Evolutionary conservation across 2,797 vertebrate genomes (phyloP).

Genomic region (Gila robusta): DNA sequence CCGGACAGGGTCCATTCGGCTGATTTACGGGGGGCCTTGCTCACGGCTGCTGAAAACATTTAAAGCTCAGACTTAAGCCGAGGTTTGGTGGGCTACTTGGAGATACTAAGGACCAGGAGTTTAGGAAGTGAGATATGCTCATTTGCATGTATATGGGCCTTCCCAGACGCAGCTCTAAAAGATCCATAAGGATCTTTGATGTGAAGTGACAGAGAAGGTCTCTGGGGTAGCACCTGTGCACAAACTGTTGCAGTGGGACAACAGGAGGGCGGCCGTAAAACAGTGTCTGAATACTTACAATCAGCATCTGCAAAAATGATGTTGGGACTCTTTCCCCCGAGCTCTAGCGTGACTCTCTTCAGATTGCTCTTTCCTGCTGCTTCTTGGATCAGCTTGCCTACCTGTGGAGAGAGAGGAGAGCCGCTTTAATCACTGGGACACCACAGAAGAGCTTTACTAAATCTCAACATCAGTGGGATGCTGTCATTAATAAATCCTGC

Average conservation of each 20-base stretch:
- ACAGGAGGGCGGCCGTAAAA: slow-evolving; percentile 63
- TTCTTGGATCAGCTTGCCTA: slow-evolving; percentile 99
- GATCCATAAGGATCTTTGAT: slow-evolving; percentile 55
- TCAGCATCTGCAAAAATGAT: slow-evolving; percentile 99
- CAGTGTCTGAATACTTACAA: slow-evolving; percentile 83
- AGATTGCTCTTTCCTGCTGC: slow-evolving; percentile 98
- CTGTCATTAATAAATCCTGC: slow-evolving; percentile 75
- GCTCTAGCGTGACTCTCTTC: slow-evolving; percentile 98
- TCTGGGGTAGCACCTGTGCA: slow-evolving; percentile 62
- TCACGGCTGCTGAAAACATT: slow-evolving; percentile 82
- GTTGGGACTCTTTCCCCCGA: slow-evolving; percentile 99
- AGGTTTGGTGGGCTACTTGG: slow-evolving; percentile 73
- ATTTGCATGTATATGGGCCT: slow-evolving; percentile 3
- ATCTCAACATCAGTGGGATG: slow-evolving; percentile 72
- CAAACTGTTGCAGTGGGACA: slow-evolving; percentile 61
- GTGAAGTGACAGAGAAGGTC: slow-evolving; percentile 47
- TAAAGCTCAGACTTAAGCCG: slow-evolving; percentile 71
- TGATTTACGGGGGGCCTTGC: slow-evolving; percentile 82
- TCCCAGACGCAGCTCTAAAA: slow-evolving; percentile 29
- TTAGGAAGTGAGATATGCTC: slow-evolving; percentile 25
- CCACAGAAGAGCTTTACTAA: slow-evolving; percentile 55
- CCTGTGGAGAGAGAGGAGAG: slow-evolving; percentile 78
- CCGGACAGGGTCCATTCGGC: slow-evolving; percentile 77
- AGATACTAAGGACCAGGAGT: slow-evolving; percentile 68
- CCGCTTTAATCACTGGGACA: slow-evolving; percentile 42